Conservation (phyloP, 2,113 vertebrate genomes). For the Oplegnathus fasciatus region DNA sequence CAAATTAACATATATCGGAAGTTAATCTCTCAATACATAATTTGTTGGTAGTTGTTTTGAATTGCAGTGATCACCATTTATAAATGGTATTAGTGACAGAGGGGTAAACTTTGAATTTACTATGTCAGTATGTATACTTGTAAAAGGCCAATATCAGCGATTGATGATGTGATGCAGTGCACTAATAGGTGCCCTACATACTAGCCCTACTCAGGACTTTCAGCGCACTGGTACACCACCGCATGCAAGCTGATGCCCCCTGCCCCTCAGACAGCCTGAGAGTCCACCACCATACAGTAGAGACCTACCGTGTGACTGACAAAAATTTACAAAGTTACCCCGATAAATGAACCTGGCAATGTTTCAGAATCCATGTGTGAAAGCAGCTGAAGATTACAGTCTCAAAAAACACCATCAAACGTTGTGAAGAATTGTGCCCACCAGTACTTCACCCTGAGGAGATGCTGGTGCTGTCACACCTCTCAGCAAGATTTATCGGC, state of each 20-base stretch:
- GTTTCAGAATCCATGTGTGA: neutral
- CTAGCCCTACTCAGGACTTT: too few species aligned
- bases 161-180: too few species aligned
- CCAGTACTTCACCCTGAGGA: slow-evolving; percentile 50
- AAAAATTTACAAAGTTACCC: neutral
- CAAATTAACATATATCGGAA: too few species aligned
- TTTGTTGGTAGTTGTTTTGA: neutral
- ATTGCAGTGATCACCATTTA: neutral
- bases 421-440: slow-evolving; percentile 20
- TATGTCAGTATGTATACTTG: neutral
- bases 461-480: slow-evolving; percentile 50
- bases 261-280: too few species aligned
- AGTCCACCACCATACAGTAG: neutral
- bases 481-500: slow-evolving; percentile 73
- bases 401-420: neutral
- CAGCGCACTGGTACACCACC: too few species aligned
- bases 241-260: too few species aligned
- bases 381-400: slow-evolving; percentile 4
- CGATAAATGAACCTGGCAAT: slow-evolving; percentile 4
- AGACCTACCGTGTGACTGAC: neutral
- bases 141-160: neutral
- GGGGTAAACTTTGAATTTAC: neutral
- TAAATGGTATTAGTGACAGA: neutral
- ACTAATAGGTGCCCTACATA: too few species aligned
- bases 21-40: too few species aligned